Conservation (phyloP, 2,113 vertebrate genomes). For the Nannobrachium achirus region DNA sequence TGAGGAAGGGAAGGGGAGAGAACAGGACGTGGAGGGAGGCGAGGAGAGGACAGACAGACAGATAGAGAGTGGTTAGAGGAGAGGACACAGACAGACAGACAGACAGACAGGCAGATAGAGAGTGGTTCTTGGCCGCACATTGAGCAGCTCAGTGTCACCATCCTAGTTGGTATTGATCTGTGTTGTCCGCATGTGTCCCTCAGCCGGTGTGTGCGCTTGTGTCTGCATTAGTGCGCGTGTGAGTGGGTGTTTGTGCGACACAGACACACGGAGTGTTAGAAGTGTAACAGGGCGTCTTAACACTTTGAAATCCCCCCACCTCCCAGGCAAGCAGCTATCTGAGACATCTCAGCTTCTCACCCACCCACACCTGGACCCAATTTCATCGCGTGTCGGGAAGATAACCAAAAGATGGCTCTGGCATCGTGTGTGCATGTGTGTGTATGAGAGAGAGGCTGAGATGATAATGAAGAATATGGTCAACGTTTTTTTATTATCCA, state of each 20-base stretch:
- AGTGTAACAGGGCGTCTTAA: constrained; percentile 66
- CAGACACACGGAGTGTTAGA: constrained; percentile 58
- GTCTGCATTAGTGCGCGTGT: background rate
- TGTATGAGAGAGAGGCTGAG: background rate
- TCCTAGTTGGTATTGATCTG: constrained; percentile 73
- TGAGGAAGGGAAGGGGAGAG: background rate
- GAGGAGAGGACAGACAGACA: constrained; percentile 28
- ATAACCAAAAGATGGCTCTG: constrained; percentile 16
- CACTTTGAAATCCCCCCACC: constrained; percentile 76
- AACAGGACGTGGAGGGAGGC: background rate
- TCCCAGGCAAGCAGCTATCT: constrained; percentile 69
- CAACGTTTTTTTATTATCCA: constrained; percentile 53
- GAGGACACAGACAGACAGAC: constrained; percentile 54
- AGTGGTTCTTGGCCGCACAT: constrained; percentile 72
- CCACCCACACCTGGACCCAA: constrained; percentile 60
- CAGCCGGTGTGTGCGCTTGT: background rate
- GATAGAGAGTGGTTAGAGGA: too few relatives aligned
- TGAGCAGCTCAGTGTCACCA: constrained; percentile 69
- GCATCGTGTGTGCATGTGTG: constrained; percentile 16
- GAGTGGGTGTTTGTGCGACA: constrained; percentile 4
- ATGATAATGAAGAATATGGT: constrained; percentile 56
- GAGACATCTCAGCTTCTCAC: constrained; percentile 63
- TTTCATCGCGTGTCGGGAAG: constrained; percentile 40
- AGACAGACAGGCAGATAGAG: too few relatives aligned
- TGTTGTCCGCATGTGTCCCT: constrained; percentile 33